These are phyloP conservation scores for Bagarius yarrelli DNA, from an alignment of 2,113 vertebrate species.

Conservation along the genomic window DNA sequence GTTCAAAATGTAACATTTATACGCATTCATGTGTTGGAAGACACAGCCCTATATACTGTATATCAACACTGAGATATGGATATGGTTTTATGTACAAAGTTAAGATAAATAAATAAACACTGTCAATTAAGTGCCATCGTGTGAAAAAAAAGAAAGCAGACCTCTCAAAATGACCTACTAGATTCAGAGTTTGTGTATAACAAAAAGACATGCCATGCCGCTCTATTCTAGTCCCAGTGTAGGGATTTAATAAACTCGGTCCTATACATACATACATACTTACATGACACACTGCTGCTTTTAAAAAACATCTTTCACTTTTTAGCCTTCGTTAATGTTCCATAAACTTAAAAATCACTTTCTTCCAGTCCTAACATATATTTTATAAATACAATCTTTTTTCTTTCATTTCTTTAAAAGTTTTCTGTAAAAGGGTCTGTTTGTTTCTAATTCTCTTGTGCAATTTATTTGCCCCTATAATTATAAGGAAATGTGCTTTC, in stretches of 20 bases:
- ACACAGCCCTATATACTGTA: not conserved
- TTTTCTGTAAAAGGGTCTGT: not conserved
- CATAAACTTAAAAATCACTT: not conserved
- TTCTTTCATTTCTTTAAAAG: slow-evolving; percentile 1
- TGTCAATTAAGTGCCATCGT: slow-evolving; percentile 45
- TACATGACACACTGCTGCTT: not conserved
- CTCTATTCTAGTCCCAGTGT: not conserved
- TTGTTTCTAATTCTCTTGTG: not conserved
- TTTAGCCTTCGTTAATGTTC: slow-evolving; percentile 17
- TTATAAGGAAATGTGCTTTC: not conserved
- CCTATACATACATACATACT: not conserved
- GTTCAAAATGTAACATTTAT: slow-evolving; percentile 16
- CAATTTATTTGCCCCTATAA: not conserved
- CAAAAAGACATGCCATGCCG: slow-evolving; percentile 11
- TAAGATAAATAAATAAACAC: slow-evolving; percentile 52
- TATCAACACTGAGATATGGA: slow-evolving; percentile 16
- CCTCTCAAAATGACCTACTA: not conserved
- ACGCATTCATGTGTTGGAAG: not conserved
- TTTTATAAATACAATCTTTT: not conserved
- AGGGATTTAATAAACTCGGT: not conserved
- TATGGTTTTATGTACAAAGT: slow-evolving; percentile 45
- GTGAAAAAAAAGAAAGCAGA: slow-evolving; percentile 15
- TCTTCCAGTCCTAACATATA: not conserved
- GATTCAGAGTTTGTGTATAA: slow-evolving; percentile 19
- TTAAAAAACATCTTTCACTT: slow-evolving; percentile 37